These are phyloP conservation scores for Hydropotes inermis DNA, from an alignment of 2,113 vertebrate species.

Conservation along the genomic window DNA sequence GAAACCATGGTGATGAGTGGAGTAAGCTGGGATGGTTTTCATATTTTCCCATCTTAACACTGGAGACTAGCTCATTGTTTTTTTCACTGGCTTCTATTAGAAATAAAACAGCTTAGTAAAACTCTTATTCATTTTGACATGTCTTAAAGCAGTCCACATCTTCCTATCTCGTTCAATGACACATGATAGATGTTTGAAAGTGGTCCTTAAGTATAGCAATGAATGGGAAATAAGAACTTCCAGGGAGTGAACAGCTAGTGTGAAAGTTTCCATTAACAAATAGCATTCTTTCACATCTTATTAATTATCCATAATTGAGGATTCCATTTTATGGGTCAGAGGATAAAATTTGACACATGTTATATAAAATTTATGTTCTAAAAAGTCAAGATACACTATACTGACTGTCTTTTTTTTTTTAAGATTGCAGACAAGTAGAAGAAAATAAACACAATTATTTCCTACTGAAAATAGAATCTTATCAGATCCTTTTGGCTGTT, in stretches of 20 bases:
- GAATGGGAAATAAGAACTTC: slow-evolving; percentile 3
- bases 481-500: not conserved
- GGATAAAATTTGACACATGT: not conserved
- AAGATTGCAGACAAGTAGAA: not conserved
- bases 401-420: not conserved
- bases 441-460: slow-evolving; percentile 27
- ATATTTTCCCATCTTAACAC: slow-evolving; percentile 56
- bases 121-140: slow-evolving; percentile 39
- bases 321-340: not conserved
- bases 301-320: not conserved
- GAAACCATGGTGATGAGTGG: slow-evolving; percentile 63
- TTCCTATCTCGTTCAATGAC: slow-evolving; percentile 2
- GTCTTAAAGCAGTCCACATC: not conserved
- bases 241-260: not conserved
- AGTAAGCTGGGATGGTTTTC: slow-evolving; percentile 7
- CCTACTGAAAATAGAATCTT: not conserved
- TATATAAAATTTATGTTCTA: not conserved
- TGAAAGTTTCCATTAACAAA: slow-evolving; percentile 1
- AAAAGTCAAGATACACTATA: not conserved
- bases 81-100: slow-evolving; percentile 30
- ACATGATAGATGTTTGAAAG: not conserved
- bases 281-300: not conserved
- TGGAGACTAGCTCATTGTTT: slow-evolving; percentile 57
- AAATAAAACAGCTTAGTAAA: slow-evolving; percentile 48
- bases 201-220: not conserved